Base-by-base conservation (phyloP, 1,140 invertebrate genomes). In the Anastrepha obliqua region DNA sequence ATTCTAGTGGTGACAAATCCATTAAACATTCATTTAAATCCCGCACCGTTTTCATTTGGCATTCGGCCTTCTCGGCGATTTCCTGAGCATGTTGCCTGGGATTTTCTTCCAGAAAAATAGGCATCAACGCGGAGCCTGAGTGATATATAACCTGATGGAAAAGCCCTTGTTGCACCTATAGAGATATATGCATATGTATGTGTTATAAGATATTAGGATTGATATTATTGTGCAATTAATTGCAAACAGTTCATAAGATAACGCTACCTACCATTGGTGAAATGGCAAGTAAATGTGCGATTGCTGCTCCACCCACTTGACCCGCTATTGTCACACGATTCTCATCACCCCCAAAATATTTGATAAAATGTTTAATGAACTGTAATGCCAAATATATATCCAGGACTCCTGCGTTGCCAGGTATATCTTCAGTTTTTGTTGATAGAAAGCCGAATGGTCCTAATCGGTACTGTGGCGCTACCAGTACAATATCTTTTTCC, bases 381-480 rank as follows among this genome's bases (percentile, higher is more conserved):
- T 94, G 93, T 85, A 96, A 90, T 2, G 96, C 95, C 88, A 96
- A 93, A 62, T 95, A 92, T 88, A 95, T 95, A 89, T 97, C 96
- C 70, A 95, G 94, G 20, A 97, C 92, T 0, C 96, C 96, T 47
- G 94, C 94, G 92, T 97, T 97, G 13, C 96, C 96, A 1, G 96
- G 96, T 6, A 95, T 94, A 91, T 90, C 94, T 89, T 93, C 94
- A 60, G 93, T 93, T 89, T 92, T 94, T 89, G 93, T 95, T 6
- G 92, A 95, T 88, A 95, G 90, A 89, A 95, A 94, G 90, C 95
- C 95, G 87, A 95, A 93, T 0, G 94, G 94, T 15, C 94, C 95
- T 70, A 97, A 94, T 91, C 97, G 95, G 91, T 97, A 98, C 92
- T 98, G 98, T 0, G 96, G 94, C 0, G 96, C 96, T 8, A 98